Evolutionary conservation across 2,888 invertebrate genomes (phyloP).

Genomic region (Unio pictorum): DNA sequence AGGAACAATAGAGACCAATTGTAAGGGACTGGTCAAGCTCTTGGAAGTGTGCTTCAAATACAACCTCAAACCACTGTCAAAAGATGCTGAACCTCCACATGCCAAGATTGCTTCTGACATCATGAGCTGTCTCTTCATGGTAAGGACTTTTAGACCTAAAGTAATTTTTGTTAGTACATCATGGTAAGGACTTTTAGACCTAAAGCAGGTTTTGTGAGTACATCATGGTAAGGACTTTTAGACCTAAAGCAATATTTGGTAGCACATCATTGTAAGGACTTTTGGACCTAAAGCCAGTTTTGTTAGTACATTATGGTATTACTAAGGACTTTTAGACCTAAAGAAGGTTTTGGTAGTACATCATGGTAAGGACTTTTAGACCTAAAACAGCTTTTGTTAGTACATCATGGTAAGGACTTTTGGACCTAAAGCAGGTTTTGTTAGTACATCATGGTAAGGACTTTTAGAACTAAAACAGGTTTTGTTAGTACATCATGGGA

Average conservation of each 20-base stretch:
- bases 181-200: too few relatives aligned
- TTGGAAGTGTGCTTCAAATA: conserved; percentile 91
- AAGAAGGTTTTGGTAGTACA: neutral
- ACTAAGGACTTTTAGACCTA: neutral
- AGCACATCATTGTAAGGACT: too few relatives aligned
- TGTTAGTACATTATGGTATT: too few relatives aligned
- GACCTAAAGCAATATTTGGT: too few relatives aligned
- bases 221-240: too few relatives aligned
- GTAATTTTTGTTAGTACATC: neutral
- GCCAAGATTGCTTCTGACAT: conserved; percentile 96
- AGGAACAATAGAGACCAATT: conserved; percentile 88
- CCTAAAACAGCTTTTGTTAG: too few relatives aligned
- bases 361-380: too few relatives aligned
- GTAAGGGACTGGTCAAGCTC: conserved; percentile 85
- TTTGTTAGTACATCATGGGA: too few relatives aligned
- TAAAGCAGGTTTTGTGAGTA: too few relatives aligned
- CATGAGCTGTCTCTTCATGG: conserved; percentile 94
- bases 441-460: too few relatives aligned
- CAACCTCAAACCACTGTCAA: conserved; percentile 84
- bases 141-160: conserved; percentile 23
- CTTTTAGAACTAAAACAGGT: too few relatives aligned
- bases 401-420: conserved; percentile 77
- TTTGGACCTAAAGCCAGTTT: too few relatives aligned
- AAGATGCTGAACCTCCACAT: conserved; percentile 92
- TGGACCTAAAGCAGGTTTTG: neutral